A percentile compares a stretch with the other conserved stretches of the same genome.
These are phyloP conservation scores for Mythimna lalbum DNA, from an alignment of 2,888 invertebrate genomes.

Conservation along the genomic window DNA sequence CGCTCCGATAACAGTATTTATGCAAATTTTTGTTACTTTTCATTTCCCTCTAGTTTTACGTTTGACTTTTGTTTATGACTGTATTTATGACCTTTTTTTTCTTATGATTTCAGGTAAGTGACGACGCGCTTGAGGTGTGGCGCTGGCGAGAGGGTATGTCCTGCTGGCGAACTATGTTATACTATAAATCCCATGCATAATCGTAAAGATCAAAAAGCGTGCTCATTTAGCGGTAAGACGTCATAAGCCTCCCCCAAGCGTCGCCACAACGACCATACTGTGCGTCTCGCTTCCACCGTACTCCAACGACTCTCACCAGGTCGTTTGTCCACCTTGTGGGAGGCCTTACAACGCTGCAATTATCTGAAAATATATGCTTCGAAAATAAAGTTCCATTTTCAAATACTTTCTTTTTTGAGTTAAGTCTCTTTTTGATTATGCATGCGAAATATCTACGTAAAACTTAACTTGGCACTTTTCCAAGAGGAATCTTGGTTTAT, in stretches of 20 bases:
- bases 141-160: conserved; percentile 3
- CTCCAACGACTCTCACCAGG: too few species aligned
- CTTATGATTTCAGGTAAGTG: conserved; percentile 81
- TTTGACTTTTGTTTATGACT: conserved; percentile 32
- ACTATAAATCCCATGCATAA: too few species aligned
- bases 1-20: conserved; percentile 77
- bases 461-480: too few species aligned
- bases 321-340: too few species aligned
- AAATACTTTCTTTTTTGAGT: too few species aligned
- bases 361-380: background rate
- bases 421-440: background rate
- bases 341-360: too few species aligned
- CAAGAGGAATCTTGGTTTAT: background rate
- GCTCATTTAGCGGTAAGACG: too few species aligned
- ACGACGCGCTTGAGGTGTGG: conserved; percentile 59
- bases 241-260: too few species aligned
- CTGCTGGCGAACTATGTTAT: background rate
- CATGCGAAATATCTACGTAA: too few species aligned
- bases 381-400: background rate
- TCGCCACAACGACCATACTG: too few species aligned
- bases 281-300: too few species aligned
- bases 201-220: too few species aligned
- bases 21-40: conserved; percentile 75
- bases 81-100: conserved; percentile 49
- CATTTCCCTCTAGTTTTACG: conserved; percentile 59